phyloP scores from a whole-genome alignment of 2,113 vertebrate genomes.

The Dromas ardeola region DNA sequence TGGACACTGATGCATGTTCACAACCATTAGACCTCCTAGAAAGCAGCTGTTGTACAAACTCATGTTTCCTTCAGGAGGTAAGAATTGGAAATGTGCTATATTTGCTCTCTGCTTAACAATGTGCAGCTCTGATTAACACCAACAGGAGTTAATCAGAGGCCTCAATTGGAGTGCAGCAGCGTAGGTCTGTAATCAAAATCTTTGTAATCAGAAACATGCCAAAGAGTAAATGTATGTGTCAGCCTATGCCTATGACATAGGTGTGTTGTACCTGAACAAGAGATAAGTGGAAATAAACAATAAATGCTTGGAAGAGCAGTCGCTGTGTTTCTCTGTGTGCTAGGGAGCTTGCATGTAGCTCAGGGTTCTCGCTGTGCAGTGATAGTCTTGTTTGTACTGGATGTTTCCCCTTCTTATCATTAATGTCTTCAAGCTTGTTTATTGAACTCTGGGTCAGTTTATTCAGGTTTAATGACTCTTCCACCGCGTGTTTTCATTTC shows the following conservation, averaged over 20 bases:
- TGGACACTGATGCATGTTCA: not conserved
- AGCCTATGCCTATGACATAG: not conserved
- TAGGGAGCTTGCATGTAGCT: not conserved
- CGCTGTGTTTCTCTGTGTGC: not conserved
- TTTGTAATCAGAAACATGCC: not conserved
- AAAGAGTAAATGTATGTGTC: not conserved
- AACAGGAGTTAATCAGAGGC: not conserved
- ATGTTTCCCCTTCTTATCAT: slow-evolving; percentile 58
- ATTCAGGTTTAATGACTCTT: slow-evolving; percentile 68
- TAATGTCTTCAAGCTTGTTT: slow-evolving; percentile 57
- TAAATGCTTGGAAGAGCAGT: not conserved
- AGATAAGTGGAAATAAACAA: not conserved
- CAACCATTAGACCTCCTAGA: not conserved
- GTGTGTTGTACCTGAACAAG: not conserved
- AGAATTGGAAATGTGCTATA: not conserved
- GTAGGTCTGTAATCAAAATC: not conserved
- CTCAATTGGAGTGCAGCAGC: not conserved
- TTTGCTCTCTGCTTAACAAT: not conserved
- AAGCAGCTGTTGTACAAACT: not conserved
- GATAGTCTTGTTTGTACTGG: slow-evolving; percentile 26
- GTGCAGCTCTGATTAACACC: not conserved
- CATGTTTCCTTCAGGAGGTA: not conserved
- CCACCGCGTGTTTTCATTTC: slow-evolving; percentile 26
- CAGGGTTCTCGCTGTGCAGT: not conserved
- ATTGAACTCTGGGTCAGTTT: slow-evolving; percentile 69